A percentile compares a stretch with the other conserved stretches of the same genome.
These are phyloP conservation scores for Brachyrhaphis roseni DNA, from an alignment of 2,797 vertebrate species.

Conservation along the genomic window DNA sequence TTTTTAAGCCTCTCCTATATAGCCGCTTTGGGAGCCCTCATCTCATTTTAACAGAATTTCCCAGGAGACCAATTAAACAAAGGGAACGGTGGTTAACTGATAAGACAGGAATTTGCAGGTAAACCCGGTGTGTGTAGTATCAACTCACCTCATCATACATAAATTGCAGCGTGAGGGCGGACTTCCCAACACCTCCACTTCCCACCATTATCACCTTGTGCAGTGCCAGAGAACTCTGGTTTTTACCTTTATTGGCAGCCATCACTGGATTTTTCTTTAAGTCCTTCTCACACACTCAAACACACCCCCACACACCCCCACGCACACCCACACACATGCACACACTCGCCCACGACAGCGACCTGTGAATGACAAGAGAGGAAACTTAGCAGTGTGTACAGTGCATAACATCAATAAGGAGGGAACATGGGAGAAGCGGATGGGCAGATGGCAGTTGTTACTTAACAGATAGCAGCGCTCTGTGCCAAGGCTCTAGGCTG, in stretches of 20 bases:
- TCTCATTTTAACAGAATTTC: background rate
- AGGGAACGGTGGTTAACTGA: background rate
- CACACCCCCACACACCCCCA: slow-evolving; percentile 26
- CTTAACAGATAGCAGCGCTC: slow-evolving; percentile 51
- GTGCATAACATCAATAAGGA: slow-evolving; percentile 27
- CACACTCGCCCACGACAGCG: slow-evolving; percentile 29
- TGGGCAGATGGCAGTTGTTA: slow-evolving; percentile 59
- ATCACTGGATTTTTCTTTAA: slow-evolving; percentile 74
- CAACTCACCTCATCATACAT: slow-evolving; percentile 97
- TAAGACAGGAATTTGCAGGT: background rate
- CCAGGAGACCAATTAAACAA: background rate
- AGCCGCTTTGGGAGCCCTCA: background rate
- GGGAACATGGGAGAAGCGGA: slow-evolving; percentile 15
- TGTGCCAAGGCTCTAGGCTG: slow-evolving; percentile 63
- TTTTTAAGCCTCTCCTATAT: background rate
- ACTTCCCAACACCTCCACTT: slow-evolving; percentile 98
- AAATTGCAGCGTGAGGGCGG: slow-evolving; percentile 96
- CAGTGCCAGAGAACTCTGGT: slow-evolving; percentile 94
- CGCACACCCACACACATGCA: slow-evolving; percentile 29
- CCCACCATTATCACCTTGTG: slow-evolving; percentile 99
- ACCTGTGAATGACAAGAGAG: slow-evolving; percentile 63
- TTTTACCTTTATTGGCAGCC: slow-evolving; percentile 95
- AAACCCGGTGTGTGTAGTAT: background rate
- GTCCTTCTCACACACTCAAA: slow-evolving; percentile 35
- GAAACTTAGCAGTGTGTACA: slow-evolving; percentile 25